Evolutionary conservation across 2,888 invertebrate genomes (phyloP), one percentile per base, ranked within the genome.

Genomic region (Athrips mouffetella): DNA sequence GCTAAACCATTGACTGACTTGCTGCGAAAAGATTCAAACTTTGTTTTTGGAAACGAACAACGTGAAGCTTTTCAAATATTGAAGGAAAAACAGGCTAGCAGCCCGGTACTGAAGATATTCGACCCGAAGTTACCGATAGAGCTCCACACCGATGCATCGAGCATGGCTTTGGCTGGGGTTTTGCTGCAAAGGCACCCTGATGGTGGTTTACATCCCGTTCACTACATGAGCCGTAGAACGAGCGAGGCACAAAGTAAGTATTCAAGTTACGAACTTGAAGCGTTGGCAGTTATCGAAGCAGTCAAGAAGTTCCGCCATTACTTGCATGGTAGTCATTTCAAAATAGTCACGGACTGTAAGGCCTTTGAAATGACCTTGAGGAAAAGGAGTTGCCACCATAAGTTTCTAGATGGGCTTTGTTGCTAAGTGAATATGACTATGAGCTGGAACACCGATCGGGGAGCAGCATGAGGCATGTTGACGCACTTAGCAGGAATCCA

Each of bases 61-160:
- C 4, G 7, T 6, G 25, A 25, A 4, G 7, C 5, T 25, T 25
- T 25, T 7, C 4, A 25, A 4, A 25, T 7, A 6, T 7, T 25
- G 5, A 25, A 25, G 7, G 7, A 7, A 25, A 25, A 25, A 25
- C 25, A 6, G 25, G 25, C 25, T 6, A 6, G 5, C 4, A 7
- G 5, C 7, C 25, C 23, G n/a, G 16, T 41, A 25, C 23, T 31
- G 13, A 31, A 31, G 31, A 31, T 51, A 7, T 62, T 39, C 30
- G 18, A 59, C 16, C 48, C 47, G 2, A 13, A 35, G 0, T 20
- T 51, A 16, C 21, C 40, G 10, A 57, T 58, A 8, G 57, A 60
- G 27, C 37, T 60, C 11, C 58, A 58, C 16, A 60, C 58, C 2
- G 62, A 62, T 46, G 64, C 58, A 0, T 54, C 51, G 1, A 52